Conservation (phyloP, 2,113 vertebrate genomes). For the Eurypyga helias region DNA sequence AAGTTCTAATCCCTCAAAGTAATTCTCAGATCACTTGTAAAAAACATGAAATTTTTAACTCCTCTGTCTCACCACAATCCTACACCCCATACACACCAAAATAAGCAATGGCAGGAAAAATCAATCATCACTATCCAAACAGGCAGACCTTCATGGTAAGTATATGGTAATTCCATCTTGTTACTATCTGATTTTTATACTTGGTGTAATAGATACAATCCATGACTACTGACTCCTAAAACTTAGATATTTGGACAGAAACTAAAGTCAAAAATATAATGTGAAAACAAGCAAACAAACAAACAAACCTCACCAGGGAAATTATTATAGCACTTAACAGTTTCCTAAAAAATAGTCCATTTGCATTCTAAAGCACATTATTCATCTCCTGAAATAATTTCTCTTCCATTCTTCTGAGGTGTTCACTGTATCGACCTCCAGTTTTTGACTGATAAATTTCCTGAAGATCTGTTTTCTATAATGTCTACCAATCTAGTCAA, state of each 20-base stretch:
- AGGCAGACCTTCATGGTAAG: background rate
- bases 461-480: background rate
- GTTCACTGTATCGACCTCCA: background rate
- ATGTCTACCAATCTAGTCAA: background rate
- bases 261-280: background rate
- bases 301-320: background rate
- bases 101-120: background rate
- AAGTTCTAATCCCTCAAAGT: background rate
- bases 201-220: accelerated
- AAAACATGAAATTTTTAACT: background rate
- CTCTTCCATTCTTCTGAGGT: background rate
- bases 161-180: background rate
- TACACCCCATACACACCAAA: background rate
- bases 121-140: background rate
- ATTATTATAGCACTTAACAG: background rate
- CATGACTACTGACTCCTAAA: background rate
- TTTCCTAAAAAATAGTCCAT: background rate
- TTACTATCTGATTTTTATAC: background rate
- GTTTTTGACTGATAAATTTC: background rate
- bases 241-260: background rate
- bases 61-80: background rate
- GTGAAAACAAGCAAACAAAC: background rate
- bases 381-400: background rate
- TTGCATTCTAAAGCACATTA: background rate
- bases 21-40: background rate